Conservation (phyloP, 2,113 vertebrate species). For the Rana temporaria region DNA sequence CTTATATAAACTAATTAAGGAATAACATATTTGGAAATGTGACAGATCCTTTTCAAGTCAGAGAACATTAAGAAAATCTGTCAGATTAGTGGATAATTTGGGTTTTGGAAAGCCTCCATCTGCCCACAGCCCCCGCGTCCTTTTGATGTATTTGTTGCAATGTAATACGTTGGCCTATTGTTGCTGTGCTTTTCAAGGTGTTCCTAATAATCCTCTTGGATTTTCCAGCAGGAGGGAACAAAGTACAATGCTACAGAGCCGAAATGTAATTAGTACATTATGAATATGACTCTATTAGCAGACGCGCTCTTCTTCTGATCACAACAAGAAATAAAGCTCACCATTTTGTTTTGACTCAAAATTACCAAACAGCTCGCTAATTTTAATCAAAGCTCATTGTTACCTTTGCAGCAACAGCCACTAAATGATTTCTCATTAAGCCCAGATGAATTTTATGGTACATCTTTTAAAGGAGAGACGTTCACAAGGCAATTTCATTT, state of each 20-base stretch:
- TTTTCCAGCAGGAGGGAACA: conserved; percentile 9
- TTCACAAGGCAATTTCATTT: neutral
- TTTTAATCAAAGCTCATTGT: conserved; percentile 50
- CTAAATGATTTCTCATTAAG: conserved; percentile 46
- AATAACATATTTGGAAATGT: too few relatives aligned
- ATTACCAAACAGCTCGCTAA: conserved; percentile 27
- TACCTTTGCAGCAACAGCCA: conserved; percentile 27
- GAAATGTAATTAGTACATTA: conserved; percentile 39
- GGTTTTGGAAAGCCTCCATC: neutral
- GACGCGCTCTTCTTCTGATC: conserved; percentile 15
- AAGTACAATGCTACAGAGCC: conserved; percentile 11
- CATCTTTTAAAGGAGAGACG: conserved; percentile 12
- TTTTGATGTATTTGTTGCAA: conserved; percentile 19
- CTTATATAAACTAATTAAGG: too few relatives aligned
- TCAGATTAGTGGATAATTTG: neutral
- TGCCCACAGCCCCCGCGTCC: neutral
- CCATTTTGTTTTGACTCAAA: conserved; percentile 20
- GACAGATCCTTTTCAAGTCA: too few relatives aligned
- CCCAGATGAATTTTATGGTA: conserved; percentile 39
- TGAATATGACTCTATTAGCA: conserved; percentile 45
- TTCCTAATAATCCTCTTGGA: conserved; percentile 30
- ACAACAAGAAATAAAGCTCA: conserved; percentile 3
- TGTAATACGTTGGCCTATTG: conserved; percentile 8
- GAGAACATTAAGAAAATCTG: neutral
- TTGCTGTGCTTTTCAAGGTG: conserved; percentile 30